Evolutionary conservation across 2,888 invertebrate species (phyloP).

Genomic region (Troglohyphantes excavatus): DNA sequence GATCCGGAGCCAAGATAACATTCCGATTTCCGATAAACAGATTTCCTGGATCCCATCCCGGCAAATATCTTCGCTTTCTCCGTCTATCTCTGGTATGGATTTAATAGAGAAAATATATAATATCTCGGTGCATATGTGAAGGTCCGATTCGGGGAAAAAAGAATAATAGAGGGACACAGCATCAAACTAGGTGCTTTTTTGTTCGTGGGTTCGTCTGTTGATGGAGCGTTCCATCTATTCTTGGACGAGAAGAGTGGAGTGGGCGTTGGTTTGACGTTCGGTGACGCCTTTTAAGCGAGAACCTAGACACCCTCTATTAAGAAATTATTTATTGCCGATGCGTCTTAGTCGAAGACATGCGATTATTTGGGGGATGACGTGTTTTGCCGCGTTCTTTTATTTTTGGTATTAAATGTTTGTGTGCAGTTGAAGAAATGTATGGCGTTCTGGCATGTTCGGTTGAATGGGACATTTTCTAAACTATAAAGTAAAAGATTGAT

Average conservation of each 20-base stretch:
- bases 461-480: no score
- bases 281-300: slow-evolving; percentile 36
- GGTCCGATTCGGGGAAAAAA: neutral
- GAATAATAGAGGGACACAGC: slow-evolving; percentile 4
- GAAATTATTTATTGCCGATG: slow-evolving; percentile 61
- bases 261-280: slow-evolving; percentile 66
- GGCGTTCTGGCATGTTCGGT: no score
- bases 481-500: no score
- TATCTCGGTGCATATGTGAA: neutral
- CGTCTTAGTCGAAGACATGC: neutral
- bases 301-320: slow-evolving; percentile 58
- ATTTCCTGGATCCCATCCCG: slow-evolving; percentile 43
- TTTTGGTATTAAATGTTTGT: no score
- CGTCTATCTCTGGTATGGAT: slow-evolving; percentile 20
- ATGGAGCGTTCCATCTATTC: slow-evolving; percentile 50
- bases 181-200: neutral
- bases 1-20: slow-evolving; percentile 56
- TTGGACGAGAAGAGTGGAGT: slow-evolving; percentile 24
- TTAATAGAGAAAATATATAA: slow-evolving; percentile 20
- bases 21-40: slow-evolving; percentile 69
- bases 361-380: neutral
- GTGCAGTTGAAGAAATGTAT: no score
- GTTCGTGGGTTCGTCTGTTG: neutral
- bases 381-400: no score
- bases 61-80: slow-evolving; percentile 12